Evolutionary conservation across 2,797 vertebrate species (phyloP).

Genomic region (Phrynocephalus vlangalii): DNA sequence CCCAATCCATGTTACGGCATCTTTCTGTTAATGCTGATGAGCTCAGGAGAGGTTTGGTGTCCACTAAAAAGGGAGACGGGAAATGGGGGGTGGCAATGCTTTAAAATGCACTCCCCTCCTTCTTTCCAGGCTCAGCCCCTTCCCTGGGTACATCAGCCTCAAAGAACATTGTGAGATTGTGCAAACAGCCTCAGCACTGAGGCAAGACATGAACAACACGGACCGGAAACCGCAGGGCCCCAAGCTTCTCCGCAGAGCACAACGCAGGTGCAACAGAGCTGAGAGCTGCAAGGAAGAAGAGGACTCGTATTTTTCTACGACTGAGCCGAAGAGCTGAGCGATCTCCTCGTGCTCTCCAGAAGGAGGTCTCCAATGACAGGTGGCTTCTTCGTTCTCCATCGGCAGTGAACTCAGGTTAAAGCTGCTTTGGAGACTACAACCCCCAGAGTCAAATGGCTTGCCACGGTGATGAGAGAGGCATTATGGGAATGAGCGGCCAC

Average conservation of each 20-base stretch:
- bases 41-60: no score
- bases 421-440: no score
- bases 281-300: no score
- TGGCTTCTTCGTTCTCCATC: no score
- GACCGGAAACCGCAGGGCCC: slow-evolving; percentile 45
- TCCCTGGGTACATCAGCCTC: neutral
- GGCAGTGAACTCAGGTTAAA: no score
- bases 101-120: neutral
- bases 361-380: neutral
- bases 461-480: no score
- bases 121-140: neutral
- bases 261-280: slow-evolving; percentile 31
- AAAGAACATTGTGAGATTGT: slow-evolving; percentile 1
- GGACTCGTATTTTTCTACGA: neutral
- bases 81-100: neutral
- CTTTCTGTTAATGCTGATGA: neutral
- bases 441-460: no score
- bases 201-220: slow-evolving; percentile 23
- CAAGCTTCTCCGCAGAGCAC: slow-evolving; percentile 4
- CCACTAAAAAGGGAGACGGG: neutral
- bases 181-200: slow-evolving; percentile 19
- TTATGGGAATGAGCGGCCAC: no score
- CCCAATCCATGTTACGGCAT: no score
- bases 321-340: neutral
- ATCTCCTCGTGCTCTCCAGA: neutral